A percentile compares a stretch with the other conserved stretches of the same genome.
phyloP scores from a whole-genome alignment of 2,113 vertebrate species.

The Myrmophylax atrothorax region DNA sequence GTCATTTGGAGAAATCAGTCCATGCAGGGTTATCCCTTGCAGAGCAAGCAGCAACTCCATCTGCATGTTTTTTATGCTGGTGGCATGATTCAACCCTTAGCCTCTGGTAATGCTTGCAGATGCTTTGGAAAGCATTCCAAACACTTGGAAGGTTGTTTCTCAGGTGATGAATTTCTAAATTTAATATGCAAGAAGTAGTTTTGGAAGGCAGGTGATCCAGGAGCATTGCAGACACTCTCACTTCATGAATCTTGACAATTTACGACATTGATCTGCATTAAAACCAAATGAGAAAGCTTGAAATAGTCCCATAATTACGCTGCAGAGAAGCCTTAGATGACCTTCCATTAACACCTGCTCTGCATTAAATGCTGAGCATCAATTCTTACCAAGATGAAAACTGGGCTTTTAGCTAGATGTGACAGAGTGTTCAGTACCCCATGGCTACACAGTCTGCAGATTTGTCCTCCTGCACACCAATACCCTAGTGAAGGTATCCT shows the following conservation, averaged over 20 bases:
- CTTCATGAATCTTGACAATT: constrained; percentile 36
- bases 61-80: not conserved
- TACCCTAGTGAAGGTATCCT: not conserved
- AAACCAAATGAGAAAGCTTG: constrained; percentile 40
- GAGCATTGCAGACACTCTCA: not conserved
- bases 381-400: not conserved
- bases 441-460: not conserved
- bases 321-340: constrained; percentile 8
- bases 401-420: not conserved
- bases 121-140: not conserved
- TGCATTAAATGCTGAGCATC: not conserved
- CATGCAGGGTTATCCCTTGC: accelerated
- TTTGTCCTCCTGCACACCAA: not conserved
- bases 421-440: not conserved
- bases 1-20: not conserved
- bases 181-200: not conserved
- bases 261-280: constrained; percentile 23
- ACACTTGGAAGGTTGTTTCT: not conserved
- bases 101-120: not conserved
- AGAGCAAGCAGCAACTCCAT: not conserved
- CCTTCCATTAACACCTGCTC: constrained; percentile 57
- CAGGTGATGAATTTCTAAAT: constrained; percentile 7
- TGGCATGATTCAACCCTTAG: not conserved
- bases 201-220: not conserved
- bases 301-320: constrained; percentile 47